phyloP scores from a whole-genome alignment of 2,888 invertebrate species.

The Athetis lepigone region DNA sequence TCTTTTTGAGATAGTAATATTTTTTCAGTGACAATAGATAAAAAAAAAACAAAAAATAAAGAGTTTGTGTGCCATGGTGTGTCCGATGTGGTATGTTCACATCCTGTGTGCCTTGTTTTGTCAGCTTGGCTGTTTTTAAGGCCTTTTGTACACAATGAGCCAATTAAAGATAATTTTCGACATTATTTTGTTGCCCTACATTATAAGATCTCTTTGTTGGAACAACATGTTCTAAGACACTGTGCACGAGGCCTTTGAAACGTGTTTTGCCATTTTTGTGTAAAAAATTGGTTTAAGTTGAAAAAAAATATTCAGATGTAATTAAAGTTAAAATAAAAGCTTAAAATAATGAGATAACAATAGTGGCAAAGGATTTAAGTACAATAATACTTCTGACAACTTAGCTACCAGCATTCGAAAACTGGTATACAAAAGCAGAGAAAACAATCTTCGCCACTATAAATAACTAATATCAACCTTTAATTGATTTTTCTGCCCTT shows the following conservation, averaged over 20 bases:
- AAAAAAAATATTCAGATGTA: background rate
- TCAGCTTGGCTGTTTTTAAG: constrained; percentile 35
- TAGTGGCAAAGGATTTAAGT: background rate
- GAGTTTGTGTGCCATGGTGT: constrained; percentile 26
- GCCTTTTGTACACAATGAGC: constrained; percentile 4
- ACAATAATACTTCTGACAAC: background rate
- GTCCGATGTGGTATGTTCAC: constrained; percentile 31
- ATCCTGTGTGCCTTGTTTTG: constrained; percentile 42
- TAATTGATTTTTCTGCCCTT: background rate
- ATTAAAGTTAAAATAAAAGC: background rate
- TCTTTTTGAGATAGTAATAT: background rate
- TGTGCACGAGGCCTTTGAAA: constrained; percentile 8
- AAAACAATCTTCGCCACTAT: background rate
- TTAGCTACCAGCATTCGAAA: background rate
- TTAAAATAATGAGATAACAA: background rate
- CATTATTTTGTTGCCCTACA: too few relatives aligned
- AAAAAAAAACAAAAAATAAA: background rate
- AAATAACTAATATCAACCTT: too few relatives aligned
- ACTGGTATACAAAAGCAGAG: background rate
- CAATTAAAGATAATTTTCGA: background rate
- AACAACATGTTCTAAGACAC: background rate
- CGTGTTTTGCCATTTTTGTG: constrained; percentile 20
- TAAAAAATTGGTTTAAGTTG: constrained; percentile 4
- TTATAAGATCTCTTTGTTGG: background rate
- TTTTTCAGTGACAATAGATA: constrained; percentile 17